phyloP scores from a whole-genome alignment of 2,113 vertebrate genomes.

The Nannobrachium achirus region DNA sequence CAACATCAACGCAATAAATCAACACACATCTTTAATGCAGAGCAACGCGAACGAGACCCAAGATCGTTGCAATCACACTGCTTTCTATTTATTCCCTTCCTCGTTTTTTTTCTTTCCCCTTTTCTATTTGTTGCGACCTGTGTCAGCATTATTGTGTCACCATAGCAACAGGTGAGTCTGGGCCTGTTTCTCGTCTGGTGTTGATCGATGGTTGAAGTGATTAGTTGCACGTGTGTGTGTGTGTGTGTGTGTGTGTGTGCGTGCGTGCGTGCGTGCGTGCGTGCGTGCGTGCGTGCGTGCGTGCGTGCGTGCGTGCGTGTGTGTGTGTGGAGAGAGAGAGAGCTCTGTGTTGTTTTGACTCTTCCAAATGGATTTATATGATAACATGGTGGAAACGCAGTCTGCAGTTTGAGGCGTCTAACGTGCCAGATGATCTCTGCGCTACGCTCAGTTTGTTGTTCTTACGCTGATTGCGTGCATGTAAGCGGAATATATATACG shows the following conservation, averaged over 20 bases:
- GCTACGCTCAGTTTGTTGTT: not conserved
- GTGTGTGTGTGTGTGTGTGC: conserved; percentile 26
- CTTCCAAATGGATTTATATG: conserved; percentile 20
- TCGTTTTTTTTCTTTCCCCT: too few relatives aligned
- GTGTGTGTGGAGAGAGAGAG: not conserved
- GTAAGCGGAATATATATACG: not conserved
- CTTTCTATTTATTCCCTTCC: not conserved
- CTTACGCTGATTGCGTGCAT: not conserved
- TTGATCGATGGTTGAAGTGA: conserved; percentile 32
- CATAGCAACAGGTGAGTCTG: conserved; percentile 14
- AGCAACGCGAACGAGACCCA: not conserved
- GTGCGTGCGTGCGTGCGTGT: conserved; percentile 22
- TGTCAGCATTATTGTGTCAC: conserved; percentile 39
- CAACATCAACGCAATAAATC: too few relatives aligned
- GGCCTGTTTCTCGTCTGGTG: conserved; percentile 24
- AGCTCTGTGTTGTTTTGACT: conserved; percentile 33
- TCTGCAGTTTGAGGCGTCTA: conserved; percentile 3
- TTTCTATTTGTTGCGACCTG: not conserved
- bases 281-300: conserved; percentile 18
- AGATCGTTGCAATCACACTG: not conserved
- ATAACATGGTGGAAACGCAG: conserved; percentile 14
- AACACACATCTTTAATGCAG: not conserved
- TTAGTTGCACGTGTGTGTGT: conserved; percentile 20
- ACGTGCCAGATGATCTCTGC: not conserved
- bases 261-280: conserved; percentile 2